Evolutionary conservation across 2,113 vertebrate genomes (phyloP).

Genomic region (Etia nguti): DNA sequence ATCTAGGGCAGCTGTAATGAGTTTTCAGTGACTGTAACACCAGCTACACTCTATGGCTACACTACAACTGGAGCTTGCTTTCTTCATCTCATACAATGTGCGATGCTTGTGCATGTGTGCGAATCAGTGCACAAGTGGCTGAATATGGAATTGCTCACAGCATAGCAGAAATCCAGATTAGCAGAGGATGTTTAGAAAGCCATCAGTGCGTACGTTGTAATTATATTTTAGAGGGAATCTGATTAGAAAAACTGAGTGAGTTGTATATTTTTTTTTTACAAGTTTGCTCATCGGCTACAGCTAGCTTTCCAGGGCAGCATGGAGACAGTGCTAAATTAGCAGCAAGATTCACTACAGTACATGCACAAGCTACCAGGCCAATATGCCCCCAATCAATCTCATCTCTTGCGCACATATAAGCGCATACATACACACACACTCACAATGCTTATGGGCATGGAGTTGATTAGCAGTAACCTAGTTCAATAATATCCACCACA

Average conservation of each 20-base stretch:
- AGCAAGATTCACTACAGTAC: background rate
- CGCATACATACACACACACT: background rate
- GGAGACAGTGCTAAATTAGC: background rate
- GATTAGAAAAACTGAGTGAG: background rate
- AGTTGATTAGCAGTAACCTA: conserved; percentile 63
- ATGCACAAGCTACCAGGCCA: conserved; percentile 4
- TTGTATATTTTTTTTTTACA: background rate
- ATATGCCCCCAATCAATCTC: conserved; percentile 37
- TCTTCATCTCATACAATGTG: background rate
- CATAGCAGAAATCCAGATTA: background rate
- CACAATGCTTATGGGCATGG: conserved; percentile 44
- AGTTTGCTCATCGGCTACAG: background rate
- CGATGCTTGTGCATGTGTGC: background rate
- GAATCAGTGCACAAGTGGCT: background rate
- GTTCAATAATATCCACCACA: conserved; percentile 63
- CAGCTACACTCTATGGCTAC: conserved; percentile 28
- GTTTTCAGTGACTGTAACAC: conserved; percentile 23
- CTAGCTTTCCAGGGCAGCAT: background rate
- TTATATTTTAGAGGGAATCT: background rate
- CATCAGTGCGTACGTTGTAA: background rate
- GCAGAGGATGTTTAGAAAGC: background rate
- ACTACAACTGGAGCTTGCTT: background rate
- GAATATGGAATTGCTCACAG: background rate
- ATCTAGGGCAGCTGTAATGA: conserved; percentile 59
- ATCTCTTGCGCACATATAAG: conserved; percentile 10